Base-by-base conservation (phyloP, 1,140 invertebrate genomes). In the Spodoptera litura region DNA sequence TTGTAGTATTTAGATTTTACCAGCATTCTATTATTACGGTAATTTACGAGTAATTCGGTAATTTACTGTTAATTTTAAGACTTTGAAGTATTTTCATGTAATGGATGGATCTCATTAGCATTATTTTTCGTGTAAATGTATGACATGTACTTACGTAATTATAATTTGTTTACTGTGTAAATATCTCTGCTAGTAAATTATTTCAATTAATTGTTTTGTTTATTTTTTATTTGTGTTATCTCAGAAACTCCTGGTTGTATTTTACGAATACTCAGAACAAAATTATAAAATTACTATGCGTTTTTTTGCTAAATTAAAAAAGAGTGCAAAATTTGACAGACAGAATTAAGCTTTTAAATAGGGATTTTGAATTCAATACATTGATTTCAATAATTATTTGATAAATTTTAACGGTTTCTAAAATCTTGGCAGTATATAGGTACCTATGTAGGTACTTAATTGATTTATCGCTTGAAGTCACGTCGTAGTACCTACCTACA, bases 101-200 rank as follows among this genome's bases (percentile, higher is more conserved):
- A 70, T 70, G 66, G 66, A 70, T 70, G 66, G 66, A 70, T 70
- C 66, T 70, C 66, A 70, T 10, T 70, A 70, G 49, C 9, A 53
- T 53, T 70, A 53, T 53, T 70, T 70, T 49, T 53, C 49, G 13
- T 52, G 66, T 70, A 53, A 70, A 52, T 70, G 25, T 70, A 31
- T 31, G 31, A 70, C 66, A 70, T 53, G 38, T 44, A 70, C 61
- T 1, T 44, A 62, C 25, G 11, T 27, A 58, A 25, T 27, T 12
- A 12, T 49, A 20, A 15, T 59, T 73, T 58, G 25, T 31, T 51
- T 44, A 61, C 51, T 13, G 20, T 73, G 53, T 73, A 73, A 61
- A 73, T 73, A 73, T 61, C 20, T 59, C 56, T 73, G 11, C 56
- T 49, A 73, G 71, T 61, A 73, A 73, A 73, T 72, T 51, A 73